Evolutionary conservation across 2,888 invertebrate genomes (phyloP).

Genomic region (Lacanobia oleracea): DNA sequence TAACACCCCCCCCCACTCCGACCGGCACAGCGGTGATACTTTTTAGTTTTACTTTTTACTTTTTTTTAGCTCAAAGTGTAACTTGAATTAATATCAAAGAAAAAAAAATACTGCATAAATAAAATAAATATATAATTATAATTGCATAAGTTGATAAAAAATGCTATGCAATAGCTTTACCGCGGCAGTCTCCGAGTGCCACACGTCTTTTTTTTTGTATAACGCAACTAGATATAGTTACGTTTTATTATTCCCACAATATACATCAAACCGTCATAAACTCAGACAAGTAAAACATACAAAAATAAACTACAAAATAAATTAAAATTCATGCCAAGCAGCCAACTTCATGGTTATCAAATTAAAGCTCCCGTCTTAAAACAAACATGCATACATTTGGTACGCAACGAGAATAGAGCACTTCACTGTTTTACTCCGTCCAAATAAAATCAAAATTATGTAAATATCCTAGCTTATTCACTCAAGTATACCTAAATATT

Average conservation of each 20-base stretch:
- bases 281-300: constrained; percentile 12
- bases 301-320: constrained; percentile 45
- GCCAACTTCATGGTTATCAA: constrained; percentile 53
- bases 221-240: no score
- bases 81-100: no score
- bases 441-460: constrained; percentile 63
- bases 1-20: no score
- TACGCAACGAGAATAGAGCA: constrained; percentile 43
- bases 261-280: constrained; percentile 7
- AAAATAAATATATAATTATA: no score
- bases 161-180: no score
- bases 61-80: no score
- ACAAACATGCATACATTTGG: constrained; percentile 57
- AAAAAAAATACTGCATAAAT: no score
- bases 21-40: no score
- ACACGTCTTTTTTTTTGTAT: background rate
- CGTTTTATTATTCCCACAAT: background rate
- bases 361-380: constrained; percentile 45
- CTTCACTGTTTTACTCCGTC: constrained; percentile 41
- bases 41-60: no score
- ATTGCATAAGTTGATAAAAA: no score
- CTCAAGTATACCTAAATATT: constrained; percentile 57
- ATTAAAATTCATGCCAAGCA: constrained; percentile 50
- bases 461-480: constrained; percentile 55
- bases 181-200: no score